These are phyloP conservation scores for Cichlasoma orientale DNA, from an alignment of 2,797 vertebrate genomes.

Conservation along the genomic window DNA sequence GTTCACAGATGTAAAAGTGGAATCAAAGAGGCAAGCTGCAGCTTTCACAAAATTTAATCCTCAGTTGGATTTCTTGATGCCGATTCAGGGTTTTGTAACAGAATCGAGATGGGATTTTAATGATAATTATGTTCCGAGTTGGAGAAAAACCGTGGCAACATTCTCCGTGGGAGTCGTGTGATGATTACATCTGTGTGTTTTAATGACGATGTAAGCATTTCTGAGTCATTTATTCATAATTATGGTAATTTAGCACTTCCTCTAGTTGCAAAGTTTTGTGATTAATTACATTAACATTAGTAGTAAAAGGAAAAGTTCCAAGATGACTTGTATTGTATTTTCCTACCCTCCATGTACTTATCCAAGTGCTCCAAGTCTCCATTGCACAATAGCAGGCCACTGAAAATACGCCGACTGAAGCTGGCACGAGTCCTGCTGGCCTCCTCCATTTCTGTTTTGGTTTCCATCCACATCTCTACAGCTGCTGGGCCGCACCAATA, in stretches of 20 bases:
- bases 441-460: constrained; percentile 43
- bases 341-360: constrained; percentile 72
- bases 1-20: neutral
- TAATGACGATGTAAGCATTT: constrained; percentile 20
- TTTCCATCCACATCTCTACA: constrained; percentile 57
- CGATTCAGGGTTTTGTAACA: neutral
- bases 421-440: constrained; percentile 20
- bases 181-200: constrained; percentile 35
- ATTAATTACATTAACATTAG: constrained; percentile 3
- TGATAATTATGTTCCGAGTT: constrained; percentile 13
- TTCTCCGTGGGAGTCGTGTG: constrained; percentile 9
- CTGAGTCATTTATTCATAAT: constrained; percentile 14
- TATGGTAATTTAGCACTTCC: neutral
- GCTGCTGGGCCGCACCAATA: neutral
- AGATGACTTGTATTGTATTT: neutral
- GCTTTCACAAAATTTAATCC: neutral
- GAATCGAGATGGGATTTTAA: constrained; percentile 9
- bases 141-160: neutral
- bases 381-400: constrained; percentile 60
- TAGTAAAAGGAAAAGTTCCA: neutral
- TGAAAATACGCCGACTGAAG: constrained; percentile 14
- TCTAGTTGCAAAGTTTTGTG: constrained; percentile 2
- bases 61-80: neutral
- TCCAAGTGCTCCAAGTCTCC: constrained; percentile 77
- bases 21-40: neutral